Base-by-base conservation (phyloP, 2,113 vertebrate species). In the Spheniscus mendiculus region DNA sequence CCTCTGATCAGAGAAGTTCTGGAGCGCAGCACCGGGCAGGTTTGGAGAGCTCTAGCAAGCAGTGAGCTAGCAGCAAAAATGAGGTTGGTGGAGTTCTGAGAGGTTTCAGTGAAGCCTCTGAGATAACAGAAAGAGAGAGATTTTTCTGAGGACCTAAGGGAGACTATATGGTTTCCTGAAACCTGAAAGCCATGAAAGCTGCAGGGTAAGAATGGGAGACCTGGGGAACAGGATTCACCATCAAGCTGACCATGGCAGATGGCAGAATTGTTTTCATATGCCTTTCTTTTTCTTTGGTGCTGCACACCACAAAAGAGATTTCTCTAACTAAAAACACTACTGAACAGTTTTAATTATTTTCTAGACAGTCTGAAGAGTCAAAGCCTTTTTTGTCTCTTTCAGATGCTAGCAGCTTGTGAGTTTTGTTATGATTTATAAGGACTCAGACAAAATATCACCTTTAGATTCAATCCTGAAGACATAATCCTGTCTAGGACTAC, bases 11-110 rank as follows among this genome's bases (percentile, higher is more conserved):
- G 23, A 66, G 34, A 65, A 72, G 40, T 15, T 34, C 52, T 45
- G 36, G 7, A 49, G 22, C 0, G 1, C 22, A 55, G 10, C 26
- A 63, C 2, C 1, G 18, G 21, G 5, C 11, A 58, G 5, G 7
- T 49, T 14, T 84, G 27, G 20, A 53, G 19, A 90, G 11, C 38
- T 72, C 23, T 44, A 44, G 34, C 18, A 77, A 81, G 15, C n/a
- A 61, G 18, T 6, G 11, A 82, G 4, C 3, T 40, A 53, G 6
- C 7, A 58, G 47, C 30, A 74, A 32, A 88, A 69, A 50, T 17
- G 3, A 63, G 23, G 10, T 2, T 55, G 5, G 4, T 55, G 34
- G 9, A 42, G 26, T 34, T 65, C 34, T 62, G 36, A 80, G 9
- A 40, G 5, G 1, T 34, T 86, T 86, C 44, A 45, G 4, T 42